phyloP scores from a whole-genome alignment of 2,888 invertebrate species.

The Ceramica pisi region DNA sequence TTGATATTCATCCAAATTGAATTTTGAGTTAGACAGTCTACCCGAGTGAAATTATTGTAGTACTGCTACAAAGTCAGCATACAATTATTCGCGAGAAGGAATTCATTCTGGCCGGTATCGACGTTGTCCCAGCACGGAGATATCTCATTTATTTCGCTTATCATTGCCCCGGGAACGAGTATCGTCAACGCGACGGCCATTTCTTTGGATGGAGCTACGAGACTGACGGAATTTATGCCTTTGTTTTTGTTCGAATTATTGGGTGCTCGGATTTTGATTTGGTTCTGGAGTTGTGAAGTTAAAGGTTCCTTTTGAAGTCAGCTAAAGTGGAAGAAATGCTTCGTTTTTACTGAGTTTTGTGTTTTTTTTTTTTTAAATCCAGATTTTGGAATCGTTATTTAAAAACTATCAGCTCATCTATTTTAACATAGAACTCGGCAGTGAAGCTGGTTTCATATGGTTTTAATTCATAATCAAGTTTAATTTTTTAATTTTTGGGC shows the following conservation, averaged over 20 bases:
- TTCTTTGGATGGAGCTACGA: constrained; percentile 73
- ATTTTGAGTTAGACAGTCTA: constrained; percentile 1
- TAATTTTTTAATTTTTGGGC: no score
- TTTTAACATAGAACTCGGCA: no score
- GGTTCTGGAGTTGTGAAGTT: constrained; percentile 1
- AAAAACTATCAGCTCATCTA: no score
- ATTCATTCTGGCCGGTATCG: constrained; percentile 74
- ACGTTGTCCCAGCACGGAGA: constrained; percentile 74
- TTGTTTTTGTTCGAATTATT: constrained; percentile 39
- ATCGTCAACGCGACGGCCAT: constrained; percentile 80
- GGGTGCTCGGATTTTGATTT: constrained; percentile 27
- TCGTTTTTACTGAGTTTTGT: no score
- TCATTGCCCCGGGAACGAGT: constrained; percentile 80
- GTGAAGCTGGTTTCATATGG: no score
- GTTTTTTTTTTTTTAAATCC: no score
- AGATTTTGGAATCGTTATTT: no score
- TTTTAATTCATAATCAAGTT: no score
- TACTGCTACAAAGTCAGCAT: constrained; percentile 39
- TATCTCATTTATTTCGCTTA: constrained; percentile 85
- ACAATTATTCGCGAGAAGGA: constrained; percentile 69
- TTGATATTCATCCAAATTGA: neutral
- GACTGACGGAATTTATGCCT: constrained; percentile 47
- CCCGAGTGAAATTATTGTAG: constrained; percentile 52
- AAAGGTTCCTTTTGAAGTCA: neutral
- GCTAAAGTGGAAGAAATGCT: no score